phyloP scores from a whole-genome alignment of 35 echinoderm and acorn worm species.

The Diadema setosum region DNA sequence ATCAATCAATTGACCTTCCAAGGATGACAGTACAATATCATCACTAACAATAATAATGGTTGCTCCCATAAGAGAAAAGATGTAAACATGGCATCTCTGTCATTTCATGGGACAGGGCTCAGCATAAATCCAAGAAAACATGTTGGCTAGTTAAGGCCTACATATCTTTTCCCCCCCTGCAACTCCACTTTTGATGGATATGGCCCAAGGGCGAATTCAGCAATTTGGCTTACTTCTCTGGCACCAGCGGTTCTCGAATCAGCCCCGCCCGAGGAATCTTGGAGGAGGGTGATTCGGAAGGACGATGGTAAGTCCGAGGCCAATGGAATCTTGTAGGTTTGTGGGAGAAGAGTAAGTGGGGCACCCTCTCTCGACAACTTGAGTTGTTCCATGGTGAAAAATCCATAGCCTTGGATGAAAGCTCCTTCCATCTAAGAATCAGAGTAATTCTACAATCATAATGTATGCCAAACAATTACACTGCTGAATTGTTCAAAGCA shows the following conservation, averaged over 20 bases:
- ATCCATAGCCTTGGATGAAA: constrained; percentile 36
- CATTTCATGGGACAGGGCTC: too few species aligned
- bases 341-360: background rate
- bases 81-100: too few species aligned
- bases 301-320: constrained; percentile 4
- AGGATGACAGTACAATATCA: too few species aligned
- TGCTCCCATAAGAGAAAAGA: too few species aligned
- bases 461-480: background rate
- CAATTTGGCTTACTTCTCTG: background rate
- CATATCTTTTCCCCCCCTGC: background rate
- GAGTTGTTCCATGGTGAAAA: constrained; percentile 21
- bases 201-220: background rate
- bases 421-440: constrained; percentile 40
- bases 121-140: too few species aligned
- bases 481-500: background rate
- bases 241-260: background rate
- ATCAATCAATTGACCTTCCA: too few species aligned
- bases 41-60: too few species aligned
- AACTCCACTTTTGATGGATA: background rate
- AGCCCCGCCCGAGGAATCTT: background rate
- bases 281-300: constrained; percentile 24
- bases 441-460: background rate
- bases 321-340: constrained; percentile 4
- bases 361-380: background rate
- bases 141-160: background rate